phyloP scores from a whole-genome alignment of 1,140 invertebrate species.

The Drosophila carrolli region DNA sequence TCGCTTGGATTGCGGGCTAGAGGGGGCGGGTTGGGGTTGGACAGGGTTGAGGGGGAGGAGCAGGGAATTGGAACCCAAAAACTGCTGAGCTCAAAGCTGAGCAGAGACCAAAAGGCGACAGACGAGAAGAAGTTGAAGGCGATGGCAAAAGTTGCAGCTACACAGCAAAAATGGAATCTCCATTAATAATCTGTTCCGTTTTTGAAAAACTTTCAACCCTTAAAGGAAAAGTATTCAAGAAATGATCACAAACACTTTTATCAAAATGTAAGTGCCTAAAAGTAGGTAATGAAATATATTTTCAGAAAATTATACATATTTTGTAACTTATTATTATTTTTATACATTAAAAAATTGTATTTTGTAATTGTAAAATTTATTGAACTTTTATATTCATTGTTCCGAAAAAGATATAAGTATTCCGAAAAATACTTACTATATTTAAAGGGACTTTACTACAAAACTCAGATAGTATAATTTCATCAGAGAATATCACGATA shows the following conservation, averaged over 20 bases:
- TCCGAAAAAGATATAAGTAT: no score
- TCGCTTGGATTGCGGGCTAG: slow-evolving; percentile 72
- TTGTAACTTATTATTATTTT: neutral
- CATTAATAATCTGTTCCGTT: no score
- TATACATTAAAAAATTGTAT: no score
- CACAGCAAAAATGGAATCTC: slow-evolving; percentile 2
- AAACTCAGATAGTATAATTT: neutral
- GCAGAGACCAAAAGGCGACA: slow-evolving; percentile 13
- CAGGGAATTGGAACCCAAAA: slow-evolving; percentile 53
- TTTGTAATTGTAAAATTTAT: no score
- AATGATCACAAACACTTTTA: neutral
- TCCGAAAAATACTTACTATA: no score
- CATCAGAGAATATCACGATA: neutral
- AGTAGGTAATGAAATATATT: neutral
- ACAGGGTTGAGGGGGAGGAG: neutral
- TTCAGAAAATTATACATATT: no score
- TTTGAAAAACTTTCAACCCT: no score
- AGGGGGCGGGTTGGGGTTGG: neutral
- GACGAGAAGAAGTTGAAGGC: slow-evolving; percentile 16
- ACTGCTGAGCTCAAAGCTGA: slow-evolving; percentile 73
- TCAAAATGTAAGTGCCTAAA: neutral
- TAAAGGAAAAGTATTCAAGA: neutral
- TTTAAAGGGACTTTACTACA: no score
- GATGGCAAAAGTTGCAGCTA: slow-evolving; percentile 47
- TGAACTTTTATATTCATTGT: no score